Evolutionary conservation across 2,888 invertebrate species (phyloP).

Genomic region (Volucella bombylans): DNA sequence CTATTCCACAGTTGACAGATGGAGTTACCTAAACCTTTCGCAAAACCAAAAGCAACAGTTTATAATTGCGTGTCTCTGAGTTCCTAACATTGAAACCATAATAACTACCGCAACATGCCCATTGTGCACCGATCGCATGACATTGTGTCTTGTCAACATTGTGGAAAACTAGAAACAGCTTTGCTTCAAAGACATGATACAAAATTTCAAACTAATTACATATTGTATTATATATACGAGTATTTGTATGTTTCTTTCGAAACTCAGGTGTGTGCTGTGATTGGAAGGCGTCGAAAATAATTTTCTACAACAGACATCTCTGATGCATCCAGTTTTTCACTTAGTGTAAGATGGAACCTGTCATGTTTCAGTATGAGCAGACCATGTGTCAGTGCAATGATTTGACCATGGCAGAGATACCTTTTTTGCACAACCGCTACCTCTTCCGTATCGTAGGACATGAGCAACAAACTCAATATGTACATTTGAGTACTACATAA

Average conservation of each 20-base stretch:
- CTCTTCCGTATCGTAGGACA: constrained; percentile 45
- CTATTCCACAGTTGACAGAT: neutral
- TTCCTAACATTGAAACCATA: constrained; percentile 1
- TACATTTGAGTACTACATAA: constrained; percentile 45
- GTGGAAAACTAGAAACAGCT: neutral
- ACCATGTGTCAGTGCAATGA: constrained; percentile 41
- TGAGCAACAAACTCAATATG: constrained; percentile 61
- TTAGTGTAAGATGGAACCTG: constrained; percentile 47
- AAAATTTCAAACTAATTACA: constrained; percentile 67
- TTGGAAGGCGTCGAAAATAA: constrained; percentile 65
- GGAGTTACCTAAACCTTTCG: neutral
- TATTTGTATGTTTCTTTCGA: too few species aligned
- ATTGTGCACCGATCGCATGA: neutral
- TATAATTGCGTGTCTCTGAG: constrained; percentile 3
- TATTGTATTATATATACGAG: constrained; percentile 9
- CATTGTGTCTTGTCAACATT: constrained; percentile 30
- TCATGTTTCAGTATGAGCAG: constrained; percentile 24
- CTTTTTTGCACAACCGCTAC: neutral
- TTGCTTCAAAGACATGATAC: constrained; percentile 18
- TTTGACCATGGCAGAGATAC: constrained; percentile 21
- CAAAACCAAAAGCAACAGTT: constrained; percentile 33
- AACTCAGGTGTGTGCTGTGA: constrained; percentile 62
- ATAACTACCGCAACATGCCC: neutral
- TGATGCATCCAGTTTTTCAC: constrained; percentile 6
- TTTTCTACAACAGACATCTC: constrained; percentile 44